Evolutionary conservation across 2,113 vertebrate species (phyloP), one percentile per base, ranked within the genome.

Genomic region (Erpornis zantholeuca): DNA sequence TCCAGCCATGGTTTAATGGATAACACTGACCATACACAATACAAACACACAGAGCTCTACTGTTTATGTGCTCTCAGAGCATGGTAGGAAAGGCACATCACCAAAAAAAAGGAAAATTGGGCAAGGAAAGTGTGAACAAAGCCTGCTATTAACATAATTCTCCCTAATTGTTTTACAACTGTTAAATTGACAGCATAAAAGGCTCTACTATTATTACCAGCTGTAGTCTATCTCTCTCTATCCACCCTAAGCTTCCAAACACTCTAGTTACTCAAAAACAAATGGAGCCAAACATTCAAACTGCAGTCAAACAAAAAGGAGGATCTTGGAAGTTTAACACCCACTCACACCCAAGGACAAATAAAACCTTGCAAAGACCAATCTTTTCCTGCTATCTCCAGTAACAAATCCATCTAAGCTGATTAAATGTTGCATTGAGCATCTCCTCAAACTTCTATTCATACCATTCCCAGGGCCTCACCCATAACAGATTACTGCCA

Each of bases 111-210:
- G 7, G 19, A 84, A 88, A 83, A 93, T 12, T 64, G 57, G 69
- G 76, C 79, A 88, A 93, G 49, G 90, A 85, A 93, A 94, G 88
- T 90, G 86, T 72, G 90, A 96, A 96, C 77, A 96, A 94, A 95
- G 61, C 64, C 92, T 82, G 42, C 60, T 90, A 92, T 95, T 96
- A 94, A 93, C 94, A 90, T 93, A 95, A 96, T 96, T 95, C 86
- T 60, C 72, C 61, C 80, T 95, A 96, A 97, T 96, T 96, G 92
- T 96, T 96, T 96, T 94, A 96, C 64, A 92, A 83, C 93, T 93
- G 90, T 92, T 97, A 92, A 94, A 96, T 8, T 95, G 94, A 95
- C 71, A 83, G 82, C 57, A 94, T 93, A 94, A 94, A 95, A 93
- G 77, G 49, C 72, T 68, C 69, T 82, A 68, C 91, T 96, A 87